Evolutionary conservation across 1,140 invertebrate genomes (phyloP).

Genomic region (Magallana gigas): DNA sequence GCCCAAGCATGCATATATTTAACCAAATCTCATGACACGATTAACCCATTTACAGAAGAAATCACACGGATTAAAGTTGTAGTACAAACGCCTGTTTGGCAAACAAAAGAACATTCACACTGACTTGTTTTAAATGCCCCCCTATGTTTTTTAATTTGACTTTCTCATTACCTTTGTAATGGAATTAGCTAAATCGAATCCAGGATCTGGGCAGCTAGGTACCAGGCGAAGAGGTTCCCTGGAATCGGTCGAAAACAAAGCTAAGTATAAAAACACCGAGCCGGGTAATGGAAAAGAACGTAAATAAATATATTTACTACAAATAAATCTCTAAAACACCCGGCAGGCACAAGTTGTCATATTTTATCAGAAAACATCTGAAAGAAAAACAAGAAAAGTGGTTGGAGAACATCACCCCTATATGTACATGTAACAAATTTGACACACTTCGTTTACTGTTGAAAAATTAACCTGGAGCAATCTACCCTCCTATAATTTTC

Average conservation of each 20-base stretch:
- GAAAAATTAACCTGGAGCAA: no score
- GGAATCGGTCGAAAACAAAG: neutral
- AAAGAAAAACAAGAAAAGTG: no score
- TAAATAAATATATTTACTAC: neutral
- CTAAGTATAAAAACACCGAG: neutral
- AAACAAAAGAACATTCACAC: conserved; percentile 28
- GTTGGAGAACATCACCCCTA: no score
- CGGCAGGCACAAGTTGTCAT: neutral
- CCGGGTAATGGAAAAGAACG: neutral
- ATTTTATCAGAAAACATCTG: no score
- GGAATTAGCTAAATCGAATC: conserved; percentile 1
- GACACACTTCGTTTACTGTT: no score
- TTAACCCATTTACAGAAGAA: neutral
- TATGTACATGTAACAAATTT: no score
- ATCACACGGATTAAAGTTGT: conserved; percentile 1
- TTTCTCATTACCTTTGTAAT: conserved; percentile 31
- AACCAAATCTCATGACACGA: neutral
- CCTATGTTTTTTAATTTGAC: neutral
- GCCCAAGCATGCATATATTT: neutral
- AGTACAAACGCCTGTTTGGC: neutral
- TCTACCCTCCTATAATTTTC: no score
- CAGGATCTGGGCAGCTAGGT: neutral
- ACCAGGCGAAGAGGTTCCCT: neutral
- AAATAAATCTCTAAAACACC: neutral
- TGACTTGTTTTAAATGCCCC: conserved; percentile 21